phyloP scores from a whole-genome alignment of 2,888 invertebrate genomes.

The Andrena bucephala region DNA sequence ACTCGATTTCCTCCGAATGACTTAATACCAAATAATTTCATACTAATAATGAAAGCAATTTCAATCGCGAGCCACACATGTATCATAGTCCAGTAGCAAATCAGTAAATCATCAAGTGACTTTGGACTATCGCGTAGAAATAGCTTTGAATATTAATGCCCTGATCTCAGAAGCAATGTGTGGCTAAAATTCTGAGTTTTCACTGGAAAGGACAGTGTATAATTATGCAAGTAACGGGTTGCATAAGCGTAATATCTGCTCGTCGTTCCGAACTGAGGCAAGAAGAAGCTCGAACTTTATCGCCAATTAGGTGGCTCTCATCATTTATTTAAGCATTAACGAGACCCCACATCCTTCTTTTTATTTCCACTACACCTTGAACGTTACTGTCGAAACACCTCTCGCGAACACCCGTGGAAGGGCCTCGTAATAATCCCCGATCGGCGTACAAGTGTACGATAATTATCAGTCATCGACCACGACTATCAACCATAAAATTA shows the following conservation, averaged over 20 bases:
- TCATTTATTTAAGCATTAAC: conserved; percentile 4
- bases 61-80: too few relatives aligned
- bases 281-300: not conserved
- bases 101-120: not conserved
- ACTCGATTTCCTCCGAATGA: too few relatives aligned
- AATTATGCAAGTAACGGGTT: conserved; percentile 10
- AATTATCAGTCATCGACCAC: conserved; percentile 21
- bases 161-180: not conserved
- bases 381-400: not conserved
- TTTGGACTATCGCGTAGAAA: not conserved
- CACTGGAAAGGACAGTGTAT: conserved; percentile 12
- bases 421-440: not conserved
- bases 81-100: too few relatives aligned
- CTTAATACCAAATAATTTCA: too few relatives aligned
- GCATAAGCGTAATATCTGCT: not conserved
- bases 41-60: too few relatives aligned
- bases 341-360: not conserved
- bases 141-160: not conserved
- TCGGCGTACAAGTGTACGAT: not conserved
- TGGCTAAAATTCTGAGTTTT: conserved; percentile 11
- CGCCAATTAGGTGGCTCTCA: not conserved
- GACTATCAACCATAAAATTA: conserved; percentile 42
- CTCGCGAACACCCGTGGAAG: too few relatives aligned
- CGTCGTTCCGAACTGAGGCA: not conserved
- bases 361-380: not conserved